Evolutionary conservation across 1,140 invertebrate genomes (phyloP), one percentile per base, ranked within the genome.

Genomic region (Gonatopus flavifemur): DNA sequence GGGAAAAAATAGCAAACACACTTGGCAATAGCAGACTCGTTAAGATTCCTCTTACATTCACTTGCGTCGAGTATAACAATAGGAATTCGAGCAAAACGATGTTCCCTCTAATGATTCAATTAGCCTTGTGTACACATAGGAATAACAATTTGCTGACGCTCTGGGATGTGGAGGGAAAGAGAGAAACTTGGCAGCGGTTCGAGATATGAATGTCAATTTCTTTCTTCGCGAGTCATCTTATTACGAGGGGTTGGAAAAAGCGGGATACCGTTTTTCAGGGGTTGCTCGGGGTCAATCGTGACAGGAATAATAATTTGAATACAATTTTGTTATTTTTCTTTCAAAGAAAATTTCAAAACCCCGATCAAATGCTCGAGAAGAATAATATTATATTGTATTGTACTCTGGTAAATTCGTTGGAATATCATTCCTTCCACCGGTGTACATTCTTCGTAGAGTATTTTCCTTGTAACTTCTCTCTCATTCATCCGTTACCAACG

Each of bases 121-220:
- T 54, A 53, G 42, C 30, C 35, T 28, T 57, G 18, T 52, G 47
- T 55, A 54, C 40, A 56, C 46, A 33, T 49, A 54, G 44, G 57
- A 52, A 49, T 53, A 55, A 64, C 57, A 62, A 64, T 64, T 55
- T 55, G 56, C 62, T 53, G 59, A 62, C 53, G 40, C 22, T 32
- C 37, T 21, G 19, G 13, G 13, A 22, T 16, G 24, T 13, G n/a
- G 13, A 18, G 28, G 25, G 32, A 13, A 45, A 5, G 42, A 7
- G 15, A 13, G 51, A 46, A 37, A n/a, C n/a, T n/a, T n/a, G n/a
- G n/a, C n/a, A 49, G 22, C 33, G 52, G 52, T 61, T 43, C 50
- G 49, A 62, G 67, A 66, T 71, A 72, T 67, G 70, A 72, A 70
- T 70, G 63, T 54, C 62, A 72, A 72, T 66, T 66, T 70, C 62